phyloP scores from a whole-genome alignment of 2,797 vertebrate genomes.

The Pseudochromis fuscus region DNA sequence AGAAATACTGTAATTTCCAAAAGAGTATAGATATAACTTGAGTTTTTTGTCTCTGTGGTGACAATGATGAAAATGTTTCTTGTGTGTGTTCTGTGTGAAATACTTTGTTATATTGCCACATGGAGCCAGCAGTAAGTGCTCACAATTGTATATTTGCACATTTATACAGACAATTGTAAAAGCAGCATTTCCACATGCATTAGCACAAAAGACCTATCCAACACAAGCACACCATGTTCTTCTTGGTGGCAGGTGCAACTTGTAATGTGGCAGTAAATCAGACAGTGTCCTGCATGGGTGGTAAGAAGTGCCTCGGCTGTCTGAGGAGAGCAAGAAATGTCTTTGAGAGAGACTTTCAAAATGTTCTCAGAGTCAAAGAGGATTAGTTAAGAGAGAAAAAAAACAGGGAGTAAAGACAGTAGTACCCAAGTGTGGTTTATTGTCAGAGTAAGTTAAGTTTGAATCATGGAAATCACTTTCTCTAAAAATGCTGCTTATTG shows the following conservation, averaged over 20 bases:
- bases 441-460: not conserved
- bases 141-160: not conserved
- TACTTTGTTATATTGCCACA: not conserved
- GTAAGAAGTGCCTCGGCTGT: conserved; percentile 9
- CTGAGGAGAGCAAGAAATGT: not conserved
- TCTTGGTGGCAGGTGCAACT: conserved; percentile 22
- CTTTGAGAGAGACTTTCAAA: not conserved
- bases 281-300: conserved; percentile 22
- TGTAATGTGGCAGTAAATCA: conserved; percentile 10
- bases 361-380: not conserved
- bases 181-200: not conserved
- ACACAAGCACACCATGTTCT: conserved; percentile 3
- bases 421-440: not conserved
- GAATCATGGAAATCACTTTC: not conserved
- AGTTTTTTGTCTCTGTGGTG: no score
- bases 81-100: not conserved
- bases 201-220: not conserved
- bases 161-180: not conserved
- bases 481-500: no score
- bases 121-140: not conserved
- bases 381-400: not conserved
- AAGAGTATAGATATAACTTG: no score
- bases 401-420: not conserved
- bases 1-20: not conserved
- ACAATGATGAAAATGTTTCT: no score